Conservation (phyloP, 2,888 invertebrate genomes). For the Acanthacorydalis orientalis region DNA sequence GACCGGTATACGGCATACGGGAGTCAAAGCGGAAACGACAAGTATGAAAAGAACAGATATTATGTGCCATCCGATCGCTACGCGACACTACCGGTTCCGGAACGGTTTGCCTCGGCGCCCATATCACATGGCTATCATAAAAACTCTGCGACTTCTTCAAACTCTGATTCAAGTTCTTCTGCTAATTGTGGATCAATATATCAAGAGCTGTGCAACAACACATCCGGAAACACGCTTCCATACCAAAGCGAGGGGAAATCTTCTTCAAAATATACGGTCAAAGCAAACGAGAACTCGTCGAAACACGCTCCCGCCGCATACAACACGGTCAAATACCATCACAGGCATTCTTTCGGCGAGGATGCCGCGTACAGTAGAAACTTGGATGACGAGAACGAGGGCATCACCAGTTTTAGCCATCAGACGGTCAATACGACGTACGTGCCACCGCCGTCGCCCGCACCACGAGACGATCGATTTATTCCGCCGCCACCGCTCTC, state of each 20-base stretch:
- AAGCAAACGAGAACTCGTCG: too few relatives aligned
- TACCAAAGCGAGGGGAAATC: background rate
- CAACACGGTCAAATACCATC: constrained; percentile 8
- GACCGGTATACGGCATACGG: constrained; percentile 28
- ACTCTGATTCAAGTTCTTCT: background rate
- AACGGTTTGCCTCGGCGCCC: constrained; percentile 19
- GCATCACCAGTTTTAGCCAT: constrained; percentile 22
- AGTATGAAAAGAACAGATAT: constrained; percentile 21
- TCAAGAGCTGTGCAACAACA: background rate
- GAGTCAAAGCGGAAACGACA: constrained; percentile 22
- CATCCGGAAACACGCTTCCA: background rate
- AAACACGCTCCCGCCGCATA: constrained; percentile 11
- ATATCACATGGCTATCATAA: too few relatives aligned
- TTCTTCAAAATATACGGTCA: too few relatives aligned
- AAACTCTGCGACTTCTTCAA: background rate
- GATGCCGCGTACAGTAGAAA: constrained; percentile 34
- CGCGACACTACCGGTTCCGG: constrained; percentile 25
- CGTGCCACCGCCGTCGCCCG: constrained; percentile 38
- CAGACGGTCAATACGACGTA: constrained; percentile 13
- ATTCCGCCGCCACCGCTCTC: constrained; percentile 47
- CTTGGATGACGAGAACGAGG: constrained; percentile 24
- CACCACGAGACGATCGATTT: constrained; percentile 34
- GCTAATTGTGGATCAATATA: background rate
- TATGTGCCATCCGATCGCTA: constrained; percentile 15
- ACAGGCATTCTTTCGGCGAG: constrained; percentile 32